Base-by-base conservation (phyloP, 2,797 vertebrate species). In the Periophthalmus magnuspinnatus region DNA sequence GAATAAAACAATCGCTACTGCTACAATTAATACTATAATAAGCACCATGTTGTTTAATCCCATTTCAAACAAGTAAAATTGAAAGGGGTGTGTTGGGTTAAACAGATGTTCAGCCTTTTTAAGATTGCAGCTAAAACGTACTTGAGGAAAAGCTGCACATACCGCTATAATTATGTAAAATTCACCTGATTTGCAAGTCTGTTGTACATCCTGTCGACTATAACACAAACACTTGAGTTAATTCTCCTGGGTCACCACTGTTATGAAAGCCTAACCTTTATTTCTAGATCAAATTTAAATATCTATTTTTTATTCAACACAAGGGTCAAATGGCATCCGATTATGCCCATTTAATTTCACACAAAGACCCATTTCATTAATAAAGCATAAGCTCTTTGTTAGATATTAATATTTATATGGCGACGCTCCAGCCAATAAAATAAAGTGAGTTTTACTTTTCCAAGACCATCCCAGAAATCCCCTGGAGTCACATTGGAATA, bases 301-400 rank as follows among this genome's bases (percentile, higher is more conserved):
- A 67, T 70, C 72, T 61, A 65, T 78, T 72, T 81, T 89, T 73
- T 72, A 80, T 88, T 88, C 80, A 67, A 64, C 70, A 61, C 76
- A 66, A 75, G 80, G 71, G 82, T 84, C 83, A 79, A 89, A 82
- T 64, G 50, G 55, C 78, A 72, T 82, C 81, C 77, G 79, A 85
- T 85, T 87, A 86, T 79, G 65, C 54, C 70, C 64, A 82, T 88
- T 91, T 86, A 78, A 88, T 90, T 89, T 85, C 80, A 84, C 81
- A 68, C 83, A 80, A 80, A 84, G 74, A 83, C 85, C 81, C 14
- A 61, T 81, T 84, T 84, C 84, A 89, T 91, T 84, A 88, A 90
- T 88, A 84, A 88, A 84, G 77, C 80, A 89, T 84, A 68, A 88
- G 77, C 75, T 78, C 68, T 72, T 60, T 64, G 69, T 78, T 78